These are phyloP conservation scores for Platygyra sinensis DNA, from an alignment of 64 coral and sea anemone species.

Conservation along the genomic window DNA sequence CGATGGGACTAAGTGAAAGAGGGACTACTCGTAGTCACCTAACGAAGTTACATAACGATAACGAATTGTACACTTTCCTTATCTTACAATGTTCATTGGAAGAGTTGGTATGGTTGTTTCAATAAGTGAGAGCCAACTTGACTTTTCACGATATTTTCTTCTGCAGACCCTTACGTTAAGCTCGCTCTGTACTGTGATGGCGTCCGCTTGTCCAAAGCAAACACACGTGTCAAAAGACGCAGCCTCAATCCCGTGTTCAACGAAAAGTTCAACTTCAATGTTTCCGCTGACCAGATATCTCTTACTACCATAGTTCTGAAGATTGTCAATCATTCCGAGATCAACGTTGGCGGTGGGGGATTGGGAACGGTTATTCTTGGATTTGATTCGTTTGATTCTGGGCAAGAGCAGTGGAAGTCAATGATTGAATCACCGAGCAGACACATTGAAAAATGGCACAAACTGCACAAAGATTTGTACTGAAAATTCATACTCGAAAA, in stretches of 20 bases:
- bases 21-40: too few relatives aligned
- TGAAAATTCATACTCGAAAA: background rate
- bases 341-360: conserved; percentile 57
- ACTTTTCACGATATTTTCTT: background rate
- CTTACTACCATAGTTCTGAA: conserved; percentile 90
- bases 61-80: too few relatives aligned
- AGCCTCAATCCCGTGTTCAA: conserved; percentile 91
- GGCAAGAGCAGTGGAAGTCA: conserved; percentile 94
- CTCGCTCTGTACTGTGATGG: conserved; percentile 89
- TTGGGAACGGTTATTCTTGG: conserved; percentile 77
- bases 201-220: conserved; percentile 75
- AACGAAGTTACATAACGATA: too few relatives aligned
- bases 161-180: conserved; percentile 90
- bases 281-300: conserved; percentile 92
- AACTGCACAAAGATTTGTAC: conserved; percentile 35
- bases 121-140: background rate
- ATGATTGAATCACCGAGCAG: conserved; percentile 93
- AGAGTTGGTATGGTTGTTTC: background rate
- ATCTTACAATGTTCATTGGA: background rate
- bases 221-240: conserved; percentile 88
- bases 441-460: conserved; percentile 97
- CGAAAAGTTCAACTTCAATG: conserved; percentile 98
- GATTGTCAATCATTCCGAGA: conserved; percentile 78
- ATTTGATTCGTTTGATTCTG: conserved; percentile 81
- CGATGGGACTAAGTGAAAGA: too few relatives aligned